Base-by-base conservation (phyloP, 2,797 vertebrate genomes). In the Enteromius thamalakanensis region DNA sequence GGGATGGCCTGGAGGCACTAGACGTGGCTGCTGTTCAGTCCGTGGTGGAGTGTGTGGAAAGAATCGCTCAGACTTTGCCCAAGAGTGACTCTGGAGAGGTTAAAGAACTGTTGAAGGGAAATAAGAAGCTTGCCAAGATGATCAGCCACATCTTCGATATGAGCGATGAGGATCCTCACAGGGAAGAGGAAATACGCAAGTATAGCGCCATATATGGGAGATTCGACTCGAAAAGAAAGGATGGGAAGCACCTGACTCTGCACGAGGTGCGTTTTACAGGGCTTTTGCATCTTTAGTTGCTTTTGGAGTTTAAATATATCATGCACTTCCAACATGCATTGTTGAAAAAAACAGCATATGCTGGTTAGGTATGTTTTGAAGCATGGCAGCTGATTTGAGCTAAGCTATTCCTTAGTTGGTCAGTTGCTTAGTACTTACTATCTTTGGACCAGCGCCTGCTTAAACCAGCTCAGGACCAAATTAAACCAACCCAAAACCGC, bases 131-230 rank as follows among this genome's bases (percentile, higher is more conserved):
- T 88, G 97, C 96, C 75, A 99, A 98, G 92, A 98, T 99, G 97
- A 96, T 99, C 4, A 96, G 97, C 47, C 98, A 99, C 93, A 99
- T 99, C 93, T 97, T 99, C 55, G 97, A 99, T 37, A 96, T 99
- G 96, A 93, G 91, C 5, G 97, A 98, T 0, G 96, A 97, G 0
- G 97, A 99, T 86, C 97, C 96, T 0, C 96, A 95, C 70, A 93
- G 96, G 86, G 97, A 98, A 89, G 98, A 99, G 86, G 98, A 99
- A 91, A 97, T 99, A 64, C 95, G 98, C 26, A 99, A 99, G 88
- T 99, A 98, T 91, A 99, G 98, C 88, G 98, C 98, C 91, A 99
- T 99, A 92, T 99, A 99, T 29, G 98, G 98, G 42, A 95, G 98
- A 55, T 99, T 99, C 67, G 98, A 99, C 93, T 99, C 98, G 0